phyloP scores from a whole-genome alignment of 2,888 invertebrate genomes.

The Macrophya alboannulata region DNA sequence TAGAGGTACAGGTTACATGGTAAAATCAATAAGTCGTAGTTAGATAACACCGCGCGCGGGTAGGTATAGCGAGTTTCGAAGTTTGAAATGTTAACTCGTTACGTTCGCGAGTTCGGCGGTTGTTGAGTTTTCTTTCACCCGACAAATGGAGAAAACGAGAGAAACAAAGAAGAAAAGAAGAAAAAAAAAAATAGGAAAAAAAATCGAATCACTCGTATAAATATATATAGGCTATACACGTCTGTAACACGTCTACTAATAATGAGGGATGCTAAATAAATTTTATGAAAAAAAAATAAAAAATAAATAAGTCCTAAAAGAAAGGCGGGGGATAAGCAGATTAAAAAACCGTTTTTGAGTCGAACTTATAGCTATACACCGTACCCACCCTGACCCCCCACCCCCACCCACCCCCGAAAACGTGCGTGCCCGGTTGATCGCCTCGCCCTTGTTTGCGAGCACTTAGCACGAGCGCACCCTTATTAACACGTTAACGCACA shows the following conservation, averaged over 20 bases:
- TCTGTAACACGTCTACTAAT: no score
- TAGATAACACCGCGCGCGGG: constrained; percentile 14
- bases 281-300: no score
- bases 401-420: background rate
- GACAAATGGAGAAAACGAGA: background rate
- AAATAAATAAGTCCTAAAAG: no score
- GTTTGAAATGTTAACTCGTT: background rate
- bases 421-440: constrained; percentile 26
- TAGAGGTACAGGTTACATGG: background rate
- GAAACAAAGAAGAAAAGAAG: no score
- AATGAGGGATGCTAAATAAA: no score
- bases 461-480: constrained; percentile 47
- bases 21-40: constrained; percentile 4
- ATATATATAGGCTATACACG: no score
- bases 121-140: background rate
- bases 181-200: no score
- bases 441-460: constrained; percentile 53
- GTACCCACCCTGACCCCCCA: background rate
- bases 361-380: background rate
- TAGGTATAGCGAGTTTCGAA: background rate
- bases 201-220: no score
- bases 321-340: background rate
- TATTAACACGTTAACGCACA: constrained; percentile 53
- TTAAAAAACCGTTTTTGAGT: background rate
- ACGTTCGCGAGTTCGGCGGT: background rate